These are phyloP conservation scores for Macrochelys suwanniensis DNA, from an alignment of 2,797 vertebrate genomes.

Conservation along the genomic window DNA sequence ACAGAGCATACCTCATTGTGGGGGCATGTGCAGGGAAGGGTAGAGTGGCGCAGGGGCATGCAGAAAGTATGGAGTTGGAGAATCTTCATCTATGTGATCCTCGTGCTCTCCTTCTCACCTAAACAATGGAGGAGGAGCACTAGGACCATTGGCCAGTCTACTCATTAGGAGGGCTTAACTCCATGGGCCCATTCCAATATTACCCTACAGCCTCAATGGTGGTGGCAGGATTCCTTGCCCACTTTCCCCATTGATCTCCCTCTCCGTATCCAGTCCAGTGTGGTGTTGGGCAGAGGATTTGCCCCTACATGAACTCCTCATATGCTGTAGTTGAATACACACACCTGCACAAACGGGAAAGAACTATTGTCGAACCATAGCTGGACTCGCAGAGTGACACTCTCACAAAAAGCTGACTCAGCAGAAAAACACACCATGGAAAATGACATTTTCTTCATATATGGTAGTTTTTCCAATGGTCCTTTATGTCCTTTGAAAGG, in stretches of 20 bases:
- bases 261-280: not conserved
- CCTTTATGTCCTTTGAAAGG: not conserved
- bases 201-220: not conserved
- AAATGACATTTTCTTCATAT: not conserved
- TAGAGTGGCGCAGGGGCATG: not conserved
- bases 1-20: fast-evolving
- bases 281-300: not conserved
- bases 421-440: not conserved
- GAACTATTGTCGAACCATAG: not conserved
- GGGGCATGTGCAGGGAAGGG: fast-evolving
- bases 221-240: not conserved
- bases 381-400: not conserved
- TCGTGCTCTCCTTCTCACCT: not conserved
- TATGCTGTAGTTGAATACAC: not conserved
- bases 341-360: not conserved
- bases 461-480: not conserved
- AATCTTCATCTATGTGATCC: fast-evolving
- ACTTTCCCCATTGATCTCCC: not conserved
- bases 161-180: not conserved
- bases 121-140: not conserved
- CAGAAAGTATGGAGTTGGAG: not conserved
- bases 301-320: not conserved
- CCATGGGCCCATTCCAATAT: not conserved
- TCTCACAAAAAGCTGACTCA: not conserved
- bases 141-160: not conserved